A percentile compares a stretch with the other conserved stretches of the same genome.
These are phyloP conservation scores for Tonatia bakeri DNA, from an alignment of 2,113 vertebrate genomes.

Conservation along the genomic window DNA sequence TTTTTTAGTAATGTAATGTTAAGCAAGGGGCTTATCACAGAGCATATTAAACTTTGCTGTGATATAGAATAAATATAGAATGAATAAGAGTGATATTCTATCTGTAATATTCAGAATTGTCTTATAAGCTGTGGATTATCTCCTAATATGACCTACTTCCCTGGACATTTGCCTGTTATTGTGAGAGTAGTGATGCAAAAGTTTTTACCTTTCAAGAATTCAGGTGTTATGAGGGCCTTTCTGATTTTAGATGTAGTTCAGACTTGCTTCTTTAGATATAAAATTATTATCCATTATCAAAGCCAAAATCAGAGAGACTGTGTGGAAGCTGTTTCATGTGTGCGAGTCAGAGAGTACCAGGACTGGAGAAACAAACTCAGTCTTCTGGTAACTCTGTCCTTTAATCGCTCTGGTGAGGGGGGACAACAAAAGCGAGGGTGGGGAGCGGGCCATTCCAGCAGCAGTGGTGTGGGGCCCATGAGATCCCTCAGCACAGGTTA, in stretches of 20 bases:
- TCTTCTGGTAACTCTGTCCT: not conserved
- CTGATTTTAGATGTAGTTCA: not conserved
- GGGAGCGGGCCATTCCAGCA: not conserved
- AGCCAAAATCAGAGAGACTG: not conserved
- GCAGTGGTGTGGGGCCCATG: accelerated
- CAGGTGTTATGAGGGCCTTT: not conserved
- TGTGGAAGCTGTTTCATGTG: not conserved
- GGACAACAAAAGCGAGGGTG: not conserved
- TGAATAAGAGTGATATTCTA: not conserved
- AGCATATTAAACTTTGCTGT: not conserved
- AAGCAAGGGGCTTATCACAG: not conserved
- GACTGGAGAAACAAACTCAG: not conserved
- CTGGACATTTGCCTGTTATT: not conserved
- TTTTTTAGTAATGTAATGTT: not conserved
- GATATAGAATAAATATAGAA: not conserved
- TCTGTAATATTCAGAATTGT: not conserved
- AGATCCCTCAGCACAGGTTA: not conserved
- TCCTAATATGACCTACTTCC: not conserved
- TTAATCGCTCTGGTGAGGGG: not conserved
- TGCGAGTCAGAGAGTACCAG: not conserved
- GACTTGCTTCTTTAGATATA: not conserved
- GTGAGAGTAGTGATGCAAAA: not conserved
- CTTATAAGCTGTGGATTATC: not conserved
- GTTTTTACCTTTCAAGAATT: not conserved
- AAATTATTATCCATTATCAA: not conserved